Evolutionary conservation across 2,113 vertebrate genomes (phyloP), one percentile per base, ranked within the genome.

Genomic region (Lepus timidus): DNA sequence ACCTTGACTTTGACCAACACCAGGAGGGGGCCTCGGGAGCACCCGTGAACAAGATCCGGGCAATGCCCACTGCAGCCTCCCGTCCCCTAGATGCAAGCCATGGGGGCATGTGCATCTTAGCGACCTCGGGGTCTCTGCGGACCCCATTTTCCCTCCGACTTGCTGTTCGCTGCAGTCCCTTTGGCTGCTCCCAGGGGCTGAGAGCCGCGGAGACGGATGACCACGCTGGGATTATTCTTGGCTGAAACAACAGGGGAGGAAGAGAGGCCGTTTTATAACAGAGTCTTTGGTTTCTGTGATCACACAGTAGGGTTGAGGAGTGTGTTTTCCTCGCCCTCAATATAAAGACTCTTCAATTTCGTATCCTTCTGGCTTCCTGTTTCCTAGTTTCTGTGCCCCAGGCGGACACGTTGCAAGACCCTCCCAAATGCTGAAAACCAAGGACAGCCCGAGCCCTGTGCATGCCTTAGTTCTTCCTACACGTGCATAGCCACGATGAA

Each of bases 351-450:
- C 52, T 20, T 31, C 6, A 1, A 14, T 2, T 20, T 58, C 3
- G 0, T 0, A 0, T 13, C 25, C 20, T n/a, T 33, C 29, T 9
- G 61, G 44, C 4, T 31, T 44, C 33, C 1, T 3, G 7, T 4
- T 17, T 62, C n/a, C 3, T 44, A 4, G 61, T 62, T 52, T 85
- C 9, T 0, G 25, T 39, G 2, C 6, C 25, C 17, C 4, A 0
- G 9, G 9, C 5, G 3, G 9, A 6, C 22, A 12, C 11, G 27
- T 29, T 11, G 36, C n/a, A 31, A 67, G 62, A 51, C 51, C 44
- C 82, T 64, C 58, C 25, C 9, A 3, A 4, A 33, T 25, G 79
- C 55, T 33, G 36, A 36, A 27, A 62, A 58, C 27, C 64, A 49
- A 49, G n/a, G 31, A 13, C 22, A 12, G 19, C 27, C n/a, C 2